phyloP scores from a whole-genome alignment of 2,888 invertebrate species.

The Drosophila barbarae region DNA sequence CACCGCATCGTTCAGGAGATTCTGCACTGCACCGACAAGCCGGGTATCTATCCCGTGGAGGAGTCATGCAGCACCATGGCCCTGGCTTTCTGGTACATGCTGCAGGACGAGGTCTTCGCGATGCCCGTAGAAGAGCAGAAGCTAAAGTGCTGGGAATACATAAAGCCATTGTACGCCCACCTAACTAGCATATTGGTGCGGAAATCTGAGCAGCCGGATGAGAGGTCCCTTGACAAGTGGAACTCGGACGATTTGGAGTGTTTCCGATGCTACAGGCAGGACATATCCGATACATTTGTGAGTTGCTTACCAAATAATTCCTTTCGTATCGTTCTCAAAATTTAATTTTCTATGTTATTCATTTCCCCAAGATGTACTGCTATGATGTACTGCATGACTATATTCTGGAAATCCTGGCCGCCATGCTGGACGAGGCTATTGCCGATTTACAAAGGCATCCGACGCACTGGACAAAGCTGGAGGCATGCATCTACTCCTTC shows the following conservation, averaged over 20 bases:
- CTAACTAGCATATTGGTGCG: slow-evolving; percentile 87
- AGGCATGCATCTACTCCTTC: slow-evolving; percentile 85
- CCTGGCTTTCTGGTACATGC: slow-evolving; percentile 94
- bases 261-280: slow-evolving; percentile 92
- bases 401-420: slow-evolving; percentile 86
- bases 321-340: not conserved
- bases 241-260: slow-evolving; percentile 90
- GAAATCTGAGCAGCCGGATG: slow-evolving; percentile 88
- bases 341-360: not conserved
- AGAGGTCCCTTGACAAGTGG: slow-evolving; percentile 82
- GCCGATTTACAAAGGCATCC: slow-evolving; percentile 78
- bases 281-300: slow-evolving; percentile 91
- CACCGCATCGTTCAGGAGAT: slow-evolving; percentile 85
- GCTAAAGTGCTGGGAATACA: slow-evolving; percentile 79
- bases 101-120: slow-evolving; percentile 83
- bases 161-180: slow-evolving; percentile 89
- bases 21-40: slow-evolving; percentile 88
- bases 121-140: slow-evolving; percentile 74
- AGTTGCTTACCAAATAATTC: slow-evolving; percentile 59
- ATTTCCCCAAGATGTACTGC: slow-evolving; percentile 86
- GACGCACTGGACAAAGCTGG: slow-evolving; percentile 82
- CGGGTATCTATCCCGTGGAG: slow-evolving; percentile 91
- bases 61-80: slow-evolving; percentile 92
- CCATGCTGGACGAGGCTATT: slow-evolving; percentile 83
- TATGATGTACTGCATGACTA: slow-evolving; percentile 89